Percentiles rank a stretch among this genome's conserved stretches.
phyloP scores from a whole-genome alignment of 2,113 vertebrate species.

The Danionella cerebrum region DNA sequence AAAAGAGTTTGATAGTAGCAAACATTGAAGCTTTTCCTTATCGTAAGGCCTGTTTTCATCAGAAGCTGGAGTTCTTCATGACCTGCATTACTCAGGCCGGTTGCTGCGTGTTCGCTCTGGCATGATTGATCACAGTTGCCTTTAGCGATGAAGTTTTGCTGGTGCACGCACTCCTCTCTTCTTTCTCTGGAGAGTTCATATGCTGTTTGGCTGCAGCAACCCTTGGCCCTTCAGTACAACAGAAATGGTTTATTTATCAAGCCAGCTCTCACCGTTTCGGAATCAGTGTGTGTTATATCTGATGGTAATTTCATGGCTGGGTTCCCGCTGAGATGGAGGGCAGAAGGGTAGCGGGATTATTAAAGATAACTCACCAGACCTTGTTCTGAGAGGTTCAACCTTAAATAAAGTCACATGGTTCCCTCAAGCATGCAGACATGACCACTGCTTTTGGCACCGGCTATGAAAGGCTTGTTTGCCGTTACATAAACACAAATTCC shows the following conservation, averaged over 20 bases:
- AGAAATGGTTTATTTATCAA: conserved; percentile 34
- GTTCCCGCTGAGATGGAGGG: conserved; percentile 36
- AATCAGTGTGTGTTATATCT: conserved; percentile 43
- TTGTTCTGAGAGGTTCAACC: conserved; percentile 35
- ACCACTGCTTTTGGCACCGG: neutral
- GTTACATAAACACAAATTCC: conserved; percentile 11
- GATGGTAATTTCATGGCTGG: conserved; percentile 64
- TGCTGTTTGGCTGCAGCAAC: conserved; percentile 21
- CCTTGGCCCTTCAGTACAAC: conserved; percentile 18
- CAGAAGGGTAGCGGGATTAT: conserved; percentile 44
- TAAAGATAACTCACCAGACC: conserved; percentile 40
- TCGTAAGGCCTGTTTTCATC: neutral
- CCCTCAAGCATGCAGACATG: neutral
- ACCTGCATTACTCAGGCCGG: neutral
- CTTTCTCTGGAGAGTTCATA: conserved; percentile 25
- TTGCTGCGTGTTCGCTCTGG: neutral
- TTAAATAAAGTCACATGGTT: neutral
- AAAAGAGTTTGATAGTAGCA: too few relatives aligned
- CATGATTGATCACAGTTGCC: neutral
- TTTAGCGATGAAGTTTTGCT: neutral
- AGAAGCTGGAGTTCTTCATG: neutral
- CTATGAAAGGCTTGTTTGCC: neutral
- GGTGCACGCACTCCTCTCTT: neutral
- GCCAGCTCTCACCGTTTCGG: neutral
- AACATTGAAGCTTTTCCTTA: neutral